Percentiles rank a stretch among this genome's conserved stretches.
These are phyloP conservation scores for Camponotus floridanus DNA, from an alignment of 1,140 invertebrate genomes.

Conservation along the genomic window DNA sequence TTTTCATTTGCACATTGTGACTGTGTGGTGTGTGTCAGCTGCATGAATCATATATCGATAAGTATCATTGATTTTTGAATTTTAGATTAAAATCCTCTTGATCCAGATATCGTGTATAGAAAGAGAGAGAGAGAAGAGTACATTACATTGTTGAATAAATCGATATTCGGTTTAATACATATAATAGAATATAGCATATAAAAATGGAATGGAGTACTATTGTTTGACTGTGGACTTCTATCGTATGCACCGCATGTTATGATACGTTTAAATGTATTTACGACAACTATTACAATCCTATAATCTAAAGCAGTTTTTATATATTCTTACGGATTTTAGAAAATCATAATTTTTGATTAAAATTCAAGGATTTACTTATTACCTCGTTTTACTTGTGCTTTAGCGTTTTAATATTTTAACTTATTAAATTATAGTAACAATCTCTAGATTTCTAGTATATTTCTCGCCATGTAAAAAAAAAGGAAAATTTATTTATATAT, in stretches of 20 bases:
- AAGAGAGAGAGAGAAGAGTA: too few relatives aligned
- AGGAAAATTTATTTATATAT: conserved; percentile 35
- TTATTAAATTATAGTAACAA: neutral
- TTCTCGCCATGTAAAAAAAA: neutral
- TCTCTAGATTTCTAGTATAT: neutral
- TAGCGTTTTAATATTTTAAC: conserved; percentile 10
- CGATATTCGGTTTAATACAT: conserved; percentile 52
- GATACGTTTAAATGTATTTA: conserved; percentile 29
- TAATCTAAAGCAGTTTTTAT: neutral
- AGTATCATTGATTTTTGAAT: conserved; percentile 29
- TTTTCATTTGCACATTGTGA: conserved; percentile 53
- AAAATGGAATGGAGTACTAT: conserved; percentile 29
- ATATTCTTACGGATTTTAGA: neutral
- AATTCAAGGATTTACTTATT: neutral
- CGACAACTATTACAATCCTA: neutral
- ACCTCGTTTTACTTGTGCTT: neutral
- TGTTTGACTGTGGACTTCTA: conserved; percentile 31
- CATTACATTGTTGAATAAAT: conserved; percentile 50
- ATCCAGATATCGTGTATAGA: neutral
- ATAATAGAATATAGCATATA: conserved; percentile 52
- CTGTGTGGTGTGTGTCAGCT: neutral
- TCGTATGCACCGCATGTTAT: neutral
- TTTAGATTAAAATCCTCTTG: conserved; percentile 43
- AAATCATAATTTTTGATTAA: conserved; percentile 4
- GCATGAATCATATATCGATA: conserved; percentile 12